Evolutionary conservation across 2,888 invertebrate genomes (phyloP).

Genomic region (Rhagonycha fulva): DNA sequence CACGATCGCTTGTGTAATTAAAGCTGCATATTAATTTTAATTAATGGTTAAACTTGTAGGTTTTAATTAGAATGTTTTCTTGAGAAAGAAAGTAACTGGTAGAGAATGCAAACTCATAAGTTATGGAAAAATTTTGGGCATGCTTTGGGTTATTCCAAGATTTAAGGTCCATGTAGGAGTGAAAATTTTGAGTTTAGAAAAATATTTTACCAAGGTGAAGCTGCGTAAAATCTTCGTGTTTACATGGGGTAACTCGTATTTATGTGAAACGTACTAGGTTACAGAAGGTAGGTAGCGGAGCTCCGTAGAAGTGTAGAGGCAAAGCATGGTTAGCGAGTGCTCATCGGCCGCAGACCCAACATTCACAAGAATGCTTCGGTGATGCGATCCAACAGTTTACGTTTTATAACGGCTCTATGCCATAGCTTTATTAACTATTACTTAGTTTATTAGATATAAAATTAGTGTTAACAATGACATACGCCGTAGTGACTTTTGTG

Average conservation of each 20-base stretch:
- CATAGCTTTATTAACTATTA: slow-evolving; percentile 8
- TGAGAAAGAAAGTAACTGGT: neutral
- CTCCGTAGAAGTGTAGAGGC: slow-evolving; percentile 15
- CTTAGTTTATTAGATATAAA: slow-evolving; percentile 8
- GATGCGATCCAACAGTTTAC: slow-evolving; percentile 36
- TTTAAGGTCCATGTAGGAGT: neutral
- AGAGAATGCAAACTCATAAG: neutral
- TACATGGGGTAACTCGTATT: slow-evolving; percentile 12
- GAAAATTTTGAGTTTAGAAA: neutral
- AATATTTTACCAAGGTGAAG: neutral
- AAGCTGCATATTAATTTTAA: neutral
- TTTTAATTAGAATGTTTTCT: neutral
- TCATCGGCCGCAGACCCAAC: slow-evolving; percentile 37
- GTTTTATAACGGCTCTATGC: slow-evolving; percentile 16
- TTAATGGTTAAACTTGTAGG: neutral
- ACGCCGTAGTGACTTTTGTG: slow-evolving; percentile 19
- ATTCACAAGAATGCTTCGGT: slow-evolving; percentile 37
- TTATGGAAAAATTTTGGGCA: neutral
- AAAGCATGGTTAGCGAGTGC: slow-evolving; percentile 35
- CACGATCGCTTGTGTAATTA: neutral
- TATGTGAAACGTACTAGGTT: slow-evolving; percentile 31
- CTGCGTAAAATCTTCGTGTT: neutral
- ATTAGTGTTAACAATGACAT: slow-evolving; percentile 26
- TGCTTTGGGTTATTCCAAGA: neutral
- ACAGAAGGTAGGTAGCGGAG: slow-evolving; percentile 39